Base-by-base conservation (phyloP, 2,888 invertebrate species). In the Acrocyrtus sp. region DNA sequence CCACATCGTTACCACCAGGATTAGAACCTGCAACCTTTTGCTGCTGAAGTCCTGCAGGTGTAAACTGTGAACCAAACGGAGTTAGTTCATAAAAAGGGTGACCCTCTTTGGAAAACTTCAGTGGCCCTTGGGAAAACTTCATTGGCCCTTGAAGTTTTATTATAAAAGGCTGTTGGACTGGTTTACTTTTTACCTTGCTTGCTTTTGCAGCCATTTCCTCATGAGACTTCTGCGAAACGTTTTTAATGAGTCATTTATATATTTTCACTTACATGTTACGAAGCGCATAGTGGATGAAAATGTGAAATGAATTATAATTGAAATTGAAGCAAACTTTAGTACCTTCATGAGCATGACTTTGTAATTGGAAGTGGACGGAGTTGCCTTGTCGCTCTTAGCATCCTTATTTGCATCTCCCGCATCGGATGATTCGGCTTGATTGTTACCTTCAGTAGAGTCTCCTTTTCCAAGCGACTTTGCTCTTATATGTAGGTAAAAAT, bases 401-500 rank as follows among this genome's bases (percentile, higher is more conserved):
- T 1, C 54, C 34, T 29, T 21, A 22, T 22, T 41, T 39, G 48
- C n/a, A 29, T 27, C 19, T 10, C 24, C 26, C 29, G n/a, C 48
- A 19, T 51, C 43, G 43, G 50, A 29, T 29, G 27, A 45, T 17
- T 50, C 54, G 17, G 43, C 8, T n/a, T 57, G 67, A 43, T 67
- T 57, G 27, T 67, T 57, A 2, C 8, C 26, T 39, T 70, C 70
- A 12, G 21, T 22, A 3, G 57, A 58, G 22, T 72, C 74, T 10
- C 48, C 47, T 51, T 77, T 79, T 4, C 66, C 78, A n/a, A 65
- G 26, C 19, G 74, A 66, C 29, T 78, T 81, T 2, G 81, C 78
- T 58, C 74, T 68, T n/a, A 81, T 76, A 50, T 81, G 81, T 24
- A 81, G 56, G 34, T 79, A 39, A 93, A 85, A 90, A n/a, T 92